phyloP scores from a whole-genome alignment of 1,140 invertebrate species.

The Cherax destructor region DNA sequence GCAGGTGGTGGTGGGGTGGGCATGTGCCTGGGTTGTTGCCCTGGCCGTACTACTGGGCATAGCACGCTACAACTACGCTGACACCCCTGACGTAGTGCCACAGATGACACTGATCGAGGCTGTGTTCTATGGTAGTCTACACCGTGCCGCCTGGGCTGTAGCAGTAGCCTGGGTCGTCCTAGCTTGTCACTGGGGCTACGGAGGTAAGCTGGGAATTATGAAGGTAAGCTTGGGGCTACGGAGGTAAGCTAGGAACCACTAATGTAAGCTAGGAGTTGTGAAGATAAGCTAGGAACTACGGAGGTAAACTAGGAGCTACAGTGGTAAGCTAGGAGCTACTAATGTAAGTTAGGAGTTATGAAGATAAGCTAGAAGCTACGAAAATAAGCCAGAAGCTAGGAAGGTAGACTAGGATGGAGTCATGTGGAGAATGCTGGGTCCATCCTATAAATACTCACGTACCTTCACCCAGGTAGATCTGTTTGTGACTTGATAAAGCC shows the following conservation, averaged over 20 bases:
- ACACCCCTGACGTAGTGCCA: background rate
- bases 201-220: slow-evolving; percentile 75
- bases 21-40: background rate
- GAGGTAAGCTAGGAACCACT: background rate
- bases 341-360: background rate
- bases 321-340: too few relatives aligned
- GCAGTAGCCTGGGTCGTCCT: slow-evolving; percentile 82
- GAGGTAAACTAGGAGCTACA: too few relatives aligned
- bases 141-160: slow-evolving; percentile 79
- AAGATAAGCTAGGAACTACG: too few relatives aligned
- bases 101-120: slow-evolving; percentile 74
- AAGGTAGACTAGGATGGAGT: too few relatives aligned
- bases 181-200: slow-evolving; percentile 83
- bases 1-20: slow-evolving; percentile 34
- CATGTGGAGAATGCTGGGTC: too few relatives aligned
- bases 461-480: too few relatives aligned
- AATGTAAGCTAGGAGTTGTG: background rate
- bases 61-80: slow-evolving; percentile 34
- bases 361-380: background rate
- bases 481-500: too few relatives aligned
- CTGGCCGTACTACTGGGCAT: slow-evolving; percentile 43
- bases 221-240: background rate
- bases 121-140: slow-evolving; percentile 79
- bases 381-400: too few relatives aligned
- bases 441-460: too few relatives aligned